phyloP scores from a whole-genome alignment of 1,140 invertebrate genomes.

The Caenorhabditis tropicalis region DNA sequence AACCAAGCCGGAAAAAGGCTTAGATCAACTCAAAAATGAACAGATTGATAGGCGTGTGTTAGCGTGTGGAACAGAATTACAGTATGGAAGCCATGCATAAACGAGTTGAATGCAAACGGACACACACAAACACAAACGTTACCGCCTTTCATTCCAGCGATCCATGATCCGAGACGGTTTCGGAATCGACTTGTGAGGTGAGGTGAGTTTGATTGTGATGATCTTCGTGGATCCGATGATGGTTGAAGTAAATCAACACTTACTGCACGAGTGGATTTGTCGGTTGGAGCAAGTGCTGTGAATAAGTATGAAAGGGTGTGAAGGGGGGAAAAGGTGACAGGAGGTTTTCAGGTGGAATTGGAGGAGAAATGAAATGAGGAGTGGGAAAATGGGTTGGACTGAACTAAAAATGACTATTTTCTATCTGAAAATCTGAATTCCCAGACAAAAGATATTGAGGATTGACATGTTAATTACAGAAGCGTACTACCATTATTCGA shows the following conservation, averaged over 20 bases:
- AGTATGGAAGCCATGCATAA: background rate
- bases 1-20: constrained; percentile 24
- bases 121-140: constrained; percentile 17
- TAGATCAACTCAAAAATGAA: background rate
- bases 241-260: constrained; percentile 30
- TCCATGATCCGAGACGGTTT: constrained; percentile 62
- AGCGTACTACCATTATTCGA: background rate
- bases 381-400: background rate
- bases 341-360: too few relatives aligned
- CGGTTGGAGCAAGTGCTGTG: constrained; percentile 37
- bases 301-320: constrained; percentile 38
- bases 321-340: background rate
- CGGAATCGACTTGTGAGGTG: constrained; percentile 53
- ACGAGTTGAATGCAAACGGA: background rate
- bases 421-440: background rate
- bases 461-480: constrained; percentile 36
- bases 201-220: constrained; percentile 39
- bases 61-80: background rate
- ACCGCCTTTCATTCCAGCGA: constrained; percentile 61
- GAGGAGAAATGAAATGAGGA: background rate
- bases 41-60: constrained; percentile 16
- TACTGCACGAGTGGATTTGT: background rate
- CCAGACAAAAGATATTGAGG: constrained; percentile 22
- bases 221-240: constrained; percentile 27
- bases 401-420: background rate